Evolutionary conservation across 2,888 invertebrate genomes (phyloP).

Genomic region (Embidobia sp.): DNA sequence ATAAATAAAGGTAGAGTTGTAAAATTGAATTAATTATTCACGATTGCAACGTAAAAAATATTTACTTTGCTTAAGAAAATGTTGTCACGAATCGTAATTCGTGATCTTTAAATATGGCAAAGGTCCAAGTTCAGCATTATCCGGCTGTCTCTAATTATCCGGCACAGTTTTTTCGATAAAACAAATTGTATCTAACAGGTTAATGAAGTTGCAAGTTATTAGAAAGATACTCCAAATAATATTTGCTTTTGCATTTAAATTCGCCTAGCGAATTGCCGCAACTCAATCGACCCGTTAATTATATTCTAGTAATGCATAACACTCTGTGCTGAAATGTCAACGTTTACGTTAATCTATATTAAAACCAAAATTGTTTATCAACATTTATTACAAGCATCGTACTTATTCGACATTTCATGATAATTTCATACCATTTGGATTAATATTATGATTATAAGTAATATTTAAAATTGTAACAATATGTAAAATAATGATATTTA

Average conservation of each 20-base stretch:
- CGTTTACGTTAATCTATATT: conserved; percentile 15
- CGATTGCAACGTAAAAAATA: too few species aligned
- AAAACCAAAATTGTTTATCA: conserved; percentile 23
- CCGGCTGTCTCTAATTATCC: conserved; percentile 45
- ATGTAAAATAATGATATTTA: too few species aligned
- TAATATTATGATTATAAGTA: too few species aligned
- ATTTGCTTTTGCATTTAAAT: conserved; percentile 53
- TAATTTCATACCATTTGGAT: too few species aligned
- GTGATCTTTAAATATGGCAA: conserved; percentile 48
- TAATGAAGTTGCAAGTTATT: conserved; percentile 41
- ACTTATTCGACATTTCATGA: too few species aligned
- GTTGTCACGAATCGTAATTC: too few species aligned
- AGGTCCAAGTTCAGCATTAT: conserved; percentile 21
- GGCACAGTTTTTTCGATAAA: conserved; percentile 44
- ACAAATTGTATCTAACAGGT: conserved; percentile 41
- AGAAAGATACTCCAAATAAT: conserved; percentile 50
- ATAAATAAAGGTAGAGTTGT: conserved; percentile 1
- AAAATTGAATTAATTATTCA: conserved; percentile 18
- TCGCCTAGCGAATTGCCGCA: conserved; percentile 30
- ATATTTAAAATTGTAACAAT: too few species aligned
- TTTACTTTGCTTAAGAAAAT: conserved; percentile 35
- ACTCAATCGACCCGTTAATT: conserved; percentile 46
- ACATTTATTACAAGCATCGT: too few species aligned
- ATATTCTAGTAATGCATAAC: conserved; percentile 11
- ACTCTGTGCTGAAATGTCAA: conserved; percentile 23